phyloP scores from a whole-genome alignment of 2,888 invertebrate genomes.

The Eupithecia vulgata region DNA sequence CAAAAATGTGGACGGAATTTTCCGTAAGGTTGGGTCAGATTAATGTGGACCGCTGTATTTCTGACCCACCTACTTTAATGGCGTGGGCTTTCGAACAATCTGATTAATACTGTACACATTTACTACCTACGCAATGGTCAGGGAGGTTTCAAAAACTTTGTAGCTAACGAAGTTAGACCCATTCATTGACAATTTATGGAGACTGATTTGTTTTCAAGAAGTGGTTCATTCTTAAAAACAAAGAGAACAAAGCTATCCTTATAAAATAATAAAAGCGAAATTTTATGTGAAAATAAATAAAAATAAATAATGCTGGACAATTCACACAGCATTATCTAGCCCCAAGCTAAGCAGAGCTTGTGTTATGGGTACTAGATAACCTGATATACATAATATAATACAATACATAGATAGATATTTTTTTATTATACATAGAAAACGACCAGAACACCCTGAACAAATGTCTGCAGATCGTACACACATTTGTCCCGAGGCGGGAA shows the following conservation, averaged over 20 bases:
- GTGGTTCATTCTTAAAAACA: not conserved
- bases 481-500: no score
- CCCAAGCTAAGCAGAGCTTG: no score
- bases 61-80: constrained; percentile 32
- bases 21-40: constrained; percentile 36
- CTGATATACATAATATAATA: no score
- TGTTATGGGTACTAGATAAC: no score
- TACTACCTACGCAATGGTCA: constrained; percentile 27
- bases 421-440: no score
- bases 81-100: constrained; percentile 37
- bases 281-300: not conserved
- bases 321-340: no score
- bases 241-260: not conserved
- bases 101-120: constrained; percentile 32
- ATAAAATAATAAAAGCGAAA: not conserved
- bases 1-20: constrained; percentile 37
- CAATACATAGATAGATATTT: no score
- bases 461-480: no score
- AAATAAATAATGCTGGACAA: no score
- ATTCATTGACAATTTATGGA: not conserved
- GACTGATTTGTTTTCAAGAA: no score
- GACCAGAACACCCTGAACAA: no score
- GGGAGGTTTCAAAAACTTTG: constrained; percentile 15
- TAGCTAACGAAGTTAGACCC: not conserved
- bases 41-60: constrained; percentile 32